Conservation (phyloP, 2,888 invertebrate genomes). For the Neoaliturus tenellus region DNA sequence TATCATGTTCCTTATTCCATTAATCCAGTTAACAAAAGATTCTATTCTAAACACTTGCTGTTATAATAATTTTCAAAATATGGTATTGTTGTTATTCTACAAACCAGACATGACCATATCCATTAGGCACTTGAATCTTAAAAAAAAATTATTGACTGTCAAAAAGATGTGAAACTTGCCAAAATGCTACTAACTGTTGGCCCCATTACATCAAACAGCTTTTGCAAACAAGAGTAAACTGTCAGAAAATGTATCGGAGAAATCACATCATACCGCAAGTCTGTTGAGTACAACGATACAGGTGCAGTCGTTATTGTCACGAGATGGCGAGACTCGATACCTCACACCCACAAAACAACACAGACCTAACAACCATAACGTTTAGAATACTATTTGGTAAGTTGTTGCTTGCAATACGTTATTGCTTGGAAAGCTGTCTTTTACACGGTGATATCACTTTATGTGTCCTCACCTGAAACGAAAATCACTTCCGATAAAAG, state of each 20-base stretch:
- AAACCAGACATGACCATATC: slow-evolving; percentile 8
- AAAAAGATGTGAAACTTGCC: slow-evolving; percentile 33
- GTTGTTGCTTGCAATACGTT: slow-evolving; percentile 54
- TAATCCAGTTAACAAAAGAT: too few species aligned
- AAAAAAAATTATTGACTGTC: slow-evolving; percentile 17
- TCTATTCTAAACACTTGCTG: too few species aligned
- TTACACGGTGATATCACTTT: slow-evolving; percentile 17
- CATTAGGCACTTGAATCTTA: slow-evolving; percentile 23
- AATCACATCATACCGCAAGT: slow-evolving; percentile 26
- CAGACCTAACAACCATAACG: slow-evolving; percentile 52
- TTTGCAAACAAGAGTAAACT: slow-evolving; percentile 41
- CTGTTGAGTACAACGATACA: neutral
- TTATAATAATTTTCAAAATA: too few species aligned
- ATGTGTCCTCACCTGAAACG: slow-evolving; percentile 3
- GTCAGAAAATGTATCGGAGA: slow-evolving; percentile 13
- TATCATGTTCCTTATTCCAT: too few species aligned
- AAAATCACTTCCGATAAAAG: slow-evolving; percentile 41
- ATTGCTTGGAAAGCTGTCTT: slow-evolving; percentile 57
- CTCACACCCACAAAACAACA: slow-evolving; percentile 40
- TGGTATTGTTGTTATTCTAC: neutral
- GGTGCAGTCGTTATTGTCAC: slow-evolving; percentile 46
- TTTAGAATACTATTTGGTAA: slow-evolving; percentile 57
- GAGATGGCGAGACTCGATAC: slow-evolving; percentile 20
- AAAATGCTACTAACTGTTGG: slow-evolving; percentile 51
- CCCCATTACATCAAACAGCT: slow-evolving; percentile 46